Evolutionary conservation across 2,113 vertebrate genomes (phyloP).

Genomic region (Bubo bubo): DNA sequence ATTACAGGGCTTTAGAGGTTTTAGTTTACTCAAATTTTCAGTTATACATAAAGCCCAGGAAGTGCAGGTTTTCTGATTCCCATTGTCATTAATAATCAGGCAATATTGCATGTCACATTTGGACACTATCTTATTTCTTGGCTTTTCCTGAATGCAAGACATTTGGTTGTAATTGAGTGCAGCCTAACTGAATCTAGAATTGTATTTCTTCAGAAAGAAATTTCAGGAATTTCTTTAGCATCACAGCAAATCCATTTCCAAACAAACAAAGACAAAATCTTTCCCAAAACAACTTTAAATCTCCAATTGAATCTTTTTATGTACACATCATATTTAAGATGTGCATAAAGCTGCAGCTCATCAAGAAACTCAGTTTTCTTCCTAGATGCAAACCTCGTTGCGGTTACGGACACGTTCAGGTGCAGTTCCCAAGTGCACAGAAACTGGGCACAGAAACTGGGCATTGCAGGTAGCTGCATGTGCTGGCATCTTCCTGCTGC

Average conservation of each 20-base stretch:
- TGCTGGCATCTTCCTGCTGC: not conserved
- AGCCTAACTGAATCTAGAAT: not conserved
- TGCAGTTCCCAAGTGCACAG: rapidly evolving
- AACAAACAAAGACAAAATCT: not conserved
- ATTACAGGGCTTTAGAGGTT: not conserved
- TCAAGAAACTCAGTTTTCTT: not conserved
- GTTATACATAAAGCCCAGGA: not conserved
- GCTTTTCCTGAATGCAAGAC: not conserved
- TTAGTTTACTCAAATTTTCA: not conserved
- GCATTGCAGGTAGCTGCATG: too few relatives aligned
- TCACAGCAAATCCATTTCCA: not conserved
- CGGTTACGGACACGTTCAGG: not conserved
- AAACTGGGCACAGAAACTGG: too few relatives aligned
- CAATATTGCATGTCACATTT: not conserved
- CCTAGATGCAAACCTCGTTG: not conserved
- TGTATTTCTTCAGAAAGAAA: not conserved
- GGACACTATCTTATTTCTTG: not conserved
- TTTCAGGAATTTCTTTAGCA: not conserved
- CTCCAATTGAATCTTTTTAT: not conserved
- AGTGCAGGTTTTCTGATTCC: not conserved
- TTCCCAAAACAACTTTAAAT: not conserved
- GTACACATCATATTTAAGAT: not conserved
- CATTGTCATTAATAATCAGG: not conserved
- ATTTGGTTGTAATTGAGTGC: not conserved
- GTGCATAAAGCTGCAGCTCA: not conserved